A percentile compares a stretch with the other conserved stretches of the same genome.
These are phyloP conservation scores for Brachylomia viminalis DNA, from an alignment of 2,888 invertebrate genomes.

Conservation along the genomic window DNA sequence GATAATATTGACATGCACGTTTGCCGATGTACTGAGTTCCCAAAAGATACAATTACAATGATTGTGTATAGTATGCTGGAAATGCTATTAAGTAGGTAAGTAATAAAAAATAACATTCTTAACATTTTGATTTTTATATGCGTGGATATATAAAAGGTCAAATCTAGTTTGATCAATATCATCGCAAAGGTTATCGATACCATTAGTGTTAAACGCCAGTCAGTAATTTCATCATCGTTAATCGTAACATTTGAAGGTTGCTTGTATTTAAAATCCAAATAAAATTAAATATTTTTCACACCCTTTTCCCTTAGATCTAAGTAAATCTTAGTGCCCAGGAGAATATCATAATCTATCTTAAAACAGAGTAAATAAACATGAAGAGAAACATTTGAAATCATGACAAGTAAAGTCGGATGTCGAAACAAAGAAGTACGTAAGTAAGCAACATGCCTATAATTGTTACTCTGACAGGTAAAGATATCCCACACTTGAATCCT, in stretches of 20 bases:
- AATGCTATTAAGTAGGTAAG: slow-evolving; percentile 3
- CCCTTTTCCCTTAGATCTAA: background rate
- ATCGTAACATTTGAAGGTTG: background rate
- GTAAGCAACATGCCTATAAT: slow-evolving; percentile 26
- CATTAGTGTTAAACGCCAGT: background rate
- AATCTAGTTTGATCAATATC: slow-evolving; percentile 4
- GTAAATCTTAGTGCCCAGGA: slow-evolving; percentile 9
- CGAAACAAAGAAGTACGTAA: slow-evolving; percentile 20
- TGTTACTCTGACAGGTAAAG: slow-evolving; percentile 26
- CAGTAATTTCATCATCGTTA: background rate
- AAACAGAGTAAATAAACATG: slow-evolving; percentile 12
- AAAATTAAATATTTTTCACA: background rate
- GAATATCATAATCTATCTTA: background rate
- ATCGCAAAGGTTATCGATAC: background rate
- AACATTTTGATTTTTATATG: background rate
- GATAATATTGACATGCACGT: slow-evolving; percentile 14
- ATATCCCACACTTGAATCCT: slow-evolving; percentile 30
- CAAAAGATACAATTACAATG: slow-evolving; percentile 15
- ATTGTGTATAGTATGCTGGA: background rate
- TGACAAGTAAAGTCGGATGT: slow-evolving; percentile 47
- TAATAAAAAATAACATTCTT: background rate
- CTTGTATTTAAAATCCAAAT: background rate
- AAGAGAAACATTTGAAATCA: slow-evolving; percentile 40
- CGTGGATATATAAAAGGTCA: background rate
- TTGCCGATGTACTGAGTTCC: slow-evolving; percentile 7